Conservation (phyloP, 2,888 invertebrate species). For the Nebria brevicollis region DNA sequence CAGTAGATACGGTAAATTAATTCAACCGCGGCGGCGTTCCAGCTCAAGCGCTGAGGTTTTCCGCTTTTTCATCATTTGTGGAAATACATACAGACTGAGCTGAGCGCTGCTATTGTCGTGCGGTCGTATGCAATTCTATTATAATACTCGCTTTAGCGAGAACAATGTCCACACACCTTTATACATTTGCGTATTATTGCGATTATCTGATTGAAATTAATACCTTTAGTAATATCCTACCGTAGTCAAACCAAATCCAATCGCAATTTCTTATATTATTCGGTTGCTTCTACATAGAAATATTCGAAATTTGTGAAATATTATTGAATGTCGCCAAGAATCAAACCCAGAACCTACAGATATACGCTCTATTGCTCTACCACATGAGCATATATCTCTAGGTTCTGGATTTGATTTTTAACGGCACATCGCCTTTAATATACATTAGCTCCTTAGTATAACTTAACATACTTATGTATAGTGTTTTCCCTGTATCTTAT, state of each 20-base stretch:
- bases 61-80: neutral
- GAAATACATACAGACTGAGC: neutral
- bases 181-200: neutral
- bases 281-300: too few relatives aligned
- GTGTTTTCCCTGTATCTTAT: too few relatives aligned
- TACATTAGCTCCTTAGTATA: too few relatives aligned
- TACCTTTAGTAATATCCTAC: neutral
- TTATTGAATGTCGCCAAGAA: too few relatives aligned
- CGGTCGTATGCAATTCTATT: neutral
- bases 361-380: too few relatives aligned
- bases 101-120: neutral
- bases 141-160: neutral
- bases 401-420: too few relatives aligned
- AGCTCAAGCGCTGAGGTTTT: neutral
- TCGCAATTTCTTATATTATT: too few relatives aligned
- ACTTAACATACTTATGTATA: too few relatives aligned
- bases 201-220: neutral
- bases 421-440: too few relatives aligned
- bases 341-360: too few relatives aligned
- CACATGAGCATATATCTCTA: too few relatives aligned
- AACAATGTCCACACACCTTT: conserved; percentile 1
- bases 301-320: too few relatives aligned
- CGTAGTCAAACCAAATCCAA: neutral
- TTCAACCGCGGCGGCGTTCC: neutral
- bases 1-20: neutral